Conservation (phyloP, 2,113 vertebrate genomes). For the Entelurus aequoreus region DNA sequence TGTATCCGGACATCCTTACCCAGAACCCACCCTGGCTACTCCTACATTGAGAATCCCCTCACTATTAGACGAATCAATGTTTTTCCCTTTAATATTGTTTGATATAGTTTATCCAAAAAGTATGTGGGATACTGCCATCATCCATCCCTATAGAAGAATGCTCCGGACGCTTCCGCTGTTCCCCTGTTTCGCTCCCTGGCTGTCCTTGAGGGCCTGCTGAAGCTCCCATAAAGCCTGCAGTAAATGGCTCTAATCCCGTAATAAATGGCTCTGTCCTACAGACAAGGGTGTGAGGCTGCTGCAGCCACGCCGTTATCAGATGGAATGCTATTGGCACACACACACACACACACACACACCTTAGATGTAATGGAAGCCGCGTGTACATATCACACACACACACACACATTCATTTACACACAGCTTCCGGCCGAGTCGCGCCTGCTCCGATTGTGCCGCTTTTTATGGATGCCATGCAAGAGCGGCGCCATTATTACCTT, state of each 20-base stretch:
- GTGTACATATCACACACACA: slow-evolving; percentile 24
- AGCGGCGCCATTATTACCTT: slow-evolving; percentile 65
- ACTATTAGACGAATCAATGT: too few relatives aligned
- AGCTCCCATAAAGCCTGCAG: slow-evolving; percentile 76
- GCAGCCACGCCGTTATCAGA: slow-evolving; percentile 70
- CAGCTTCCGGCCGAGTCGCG: slow-evolving; percentile 63
- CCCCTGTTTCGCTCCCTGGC: slow-evolving; percentile 37
- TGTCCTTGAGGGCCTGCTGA: slow-evolving; percentile 75
- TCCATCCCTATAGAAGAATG: slow-evolving; percentile 19
- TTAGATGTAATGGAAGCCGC: slow-evolving; percentile 56
- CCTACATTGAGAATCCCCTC: too few relatives aligned
- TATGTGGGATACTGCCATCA: slow-evolving; percentile 46
- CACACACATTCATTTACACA: slow-evolving; percentile 19
- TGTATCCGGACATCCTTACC: too few relatives aligned
- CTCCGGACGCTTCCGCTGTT: slow-evolving; percentile 33
- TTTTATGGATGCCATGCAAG: slow-evolving; percentile 62
- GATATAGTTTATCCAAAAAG: too few relatives aligned
- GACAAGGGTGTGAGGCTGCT: slow-evolving; percentile 74
- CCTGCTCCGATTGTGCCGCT: slow-evolving; percentile 55
- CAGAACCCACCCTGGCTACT: too few relatives aligned
- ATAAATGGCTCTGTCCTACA: slow-evolving; percentile 79
- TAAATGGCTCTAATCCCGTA: slow-evolving; percentile 81
- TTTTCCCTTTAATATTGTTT: neutral
- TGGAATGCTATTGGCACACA: slow-evolving; percentile 63
- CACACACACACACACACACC: slow-evolving; percentile 26